Conservation (phyloP, 2,113 vertebrate genomes). For the Chloropsis hardwickii region DNA sequence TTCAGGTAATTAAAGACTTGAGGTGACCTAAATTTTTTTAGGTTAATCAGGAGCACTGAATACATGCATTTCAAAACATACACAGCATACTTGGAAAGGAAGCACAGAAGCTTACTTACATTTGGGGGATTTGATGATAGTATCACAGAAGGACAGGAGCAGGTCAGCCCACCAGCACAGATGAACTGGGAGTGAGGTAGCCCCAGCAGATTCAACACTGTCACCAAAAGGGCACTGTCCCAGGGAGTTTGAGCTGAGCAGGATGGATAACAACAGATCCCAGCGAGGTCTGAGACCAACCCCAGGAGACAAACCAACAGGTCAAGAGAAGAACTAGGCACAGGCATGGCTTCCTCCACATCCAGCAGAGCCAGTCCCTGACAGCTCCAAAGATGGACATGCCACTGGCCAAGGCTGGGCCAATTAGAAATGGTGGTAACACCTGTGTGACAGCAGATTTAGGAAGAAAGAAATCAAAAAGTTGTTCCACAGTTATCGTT, state of each 20-base stretch:
- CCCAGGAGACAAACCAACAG: fast-evolving
- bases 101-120: background rate
- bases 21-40: background rate
- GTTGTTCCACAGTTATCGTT: background rate
- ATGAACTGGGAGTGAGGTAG: fast-evolving
- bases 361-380: background rate
- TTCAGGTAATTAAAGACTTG: background rate
- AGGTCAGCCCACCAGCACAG: background rate
- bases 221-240: fast-evolving
- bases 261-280: fast-evolving
- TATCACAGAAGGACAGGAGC: background rate
- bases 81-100: background rate
- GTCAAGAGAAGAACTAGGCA: fast-evolving
- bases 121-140: background rate
- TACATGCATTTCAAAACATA: background rate
- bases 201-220: fast-evolving
- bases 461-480: background rate
- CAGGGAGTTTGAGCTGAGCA: fast-evolving
- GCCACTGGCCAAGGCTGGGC: background rate
- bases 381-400: background rate
- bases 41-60: background rate
- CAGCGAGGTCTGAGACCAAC: fast-evolving
- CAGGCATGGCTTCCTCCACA: fast-evolving
- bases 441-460: background rate
- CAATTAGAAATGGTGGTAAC: background rate